Percentiles rank a stretch among this genome's conserved stretches.
These are phyloP conservation scores for Paedocypris micromegethes DNA, from an alignment of 2,797 vertebrate species.

Conservation along the genomic window DNA sequence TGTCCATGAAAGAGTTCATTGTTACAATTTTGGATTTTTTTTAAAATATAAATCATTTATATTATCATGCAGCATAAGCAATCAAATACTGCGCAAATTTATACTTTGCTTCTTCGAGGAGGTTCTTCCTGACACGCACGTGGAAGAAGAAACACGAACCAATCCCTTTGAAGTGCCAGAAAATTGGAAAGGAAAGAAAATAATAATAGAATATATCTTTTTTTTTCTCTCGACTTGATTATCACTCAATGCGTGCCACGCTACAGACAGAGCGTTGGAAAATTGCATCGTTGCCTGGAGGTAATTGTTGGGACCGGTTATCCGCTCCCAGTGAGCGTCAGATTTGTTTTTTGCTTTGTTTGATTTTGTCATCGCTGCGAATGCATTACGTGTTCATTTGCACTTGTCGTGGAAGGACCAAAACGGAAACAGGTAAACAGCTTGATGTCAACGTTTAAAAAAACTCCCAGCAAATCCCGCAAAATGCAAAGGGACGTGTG, in stretches of 20 bases:
- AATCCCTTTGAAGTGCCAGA: not conserved
- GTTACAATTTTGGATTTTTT: no score
- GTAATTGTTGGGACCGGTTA: conserved; percentile 5
- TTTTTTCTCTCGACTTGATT: not conserved
- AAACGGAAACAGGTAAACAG: conserved; percentile 24
- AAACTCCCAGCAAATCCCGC: not conserved
- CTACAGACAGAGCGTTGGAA: not conserved
- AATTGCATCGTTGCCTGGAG: not conserved
- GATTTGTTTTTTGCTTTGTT: not conserved
- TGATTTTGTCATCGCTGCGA: not conserved
- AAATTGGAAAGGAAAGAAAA: conserved; percentile 1
- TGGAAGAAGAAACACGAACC: no score
- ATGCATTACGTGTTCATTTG: conserved; percentile 6
- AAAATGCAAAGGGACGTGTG: conserved; percentile 23
- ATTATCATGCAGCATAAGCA: no score
- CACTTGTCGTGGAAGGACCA: conserved; percentile 7
- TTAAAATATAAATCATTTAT: no score
- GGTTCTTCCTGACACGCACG: no score
- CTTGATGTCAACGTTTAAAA: conserved; percentile 20
- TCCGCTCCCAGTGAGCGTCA: not conserved
- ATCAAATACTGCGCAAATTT: no score
- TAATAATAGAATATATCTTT: not conserved
- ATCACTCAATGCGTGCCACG: not conserved
- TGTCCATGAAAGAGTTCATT: no score
- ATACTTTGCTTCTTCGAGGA: no score